Evolutionary conservation across 35 echinoderm and acorn worm species (phyloP), one percentile per base, ranked within the genome.

Genomic region (Apostichopus japonicus): DNA sequence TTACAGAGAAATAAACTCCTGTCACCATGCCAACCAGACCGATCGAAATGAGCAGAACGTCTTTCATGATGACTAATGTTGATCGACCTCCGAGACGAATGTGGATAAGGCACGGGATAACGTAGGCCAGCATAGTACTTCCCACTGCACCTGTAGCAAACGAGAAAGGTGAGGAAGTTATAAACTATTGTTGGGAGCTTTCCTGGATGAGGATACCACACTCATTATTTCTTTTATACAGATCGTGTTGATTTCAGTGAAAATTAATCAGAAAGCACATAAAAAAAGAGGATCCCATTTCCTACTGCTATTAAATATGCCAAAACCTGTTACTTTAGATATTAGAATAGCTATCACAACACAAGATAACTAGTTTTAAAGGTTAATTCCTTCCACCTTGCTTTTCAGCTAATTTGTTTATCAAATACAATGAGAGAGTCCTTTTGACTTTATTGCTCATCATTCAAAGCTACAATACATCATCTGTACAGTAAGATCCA

Each of bases 81-180:
- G 90, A 15, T 53, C 55, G 24, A 6, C 94, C 63, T 27, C 65
- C 71, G 72, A 98, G 90, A 14, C 79, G 80, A 15, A 98, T 71
- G 55, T 95, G 94, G 57, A 98, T 93, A 10, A 86, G 17, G 70
- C 87, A 93, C 5, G 96, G 96, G 0, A 98, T 58, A 65, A 98
- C 93, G 75, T 76, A 98, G 0, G 86, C 94, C 54, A 98, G 53
- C 71, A 95, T 80, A 8, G 92, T 98, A 77, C 96, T 93, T 17
- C 94, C 96, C 77, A 98, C 92, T 21, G 96, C 94, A 75, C 96
- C 96, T 98, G 90, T 7, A 8, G 63, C 17, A 58, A 57, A 84
- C 0, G 24, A 24, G 7, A 82, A 54, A 54, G 5, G 44, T 17
- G 24, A 82, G 21, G 21, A 13, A 78, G 77, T 11, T 61, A 61